phyloP scores from a whole-genome alignment of 2,888 invertebrate genomes.

The Agrilus biguttatus region DNA sequence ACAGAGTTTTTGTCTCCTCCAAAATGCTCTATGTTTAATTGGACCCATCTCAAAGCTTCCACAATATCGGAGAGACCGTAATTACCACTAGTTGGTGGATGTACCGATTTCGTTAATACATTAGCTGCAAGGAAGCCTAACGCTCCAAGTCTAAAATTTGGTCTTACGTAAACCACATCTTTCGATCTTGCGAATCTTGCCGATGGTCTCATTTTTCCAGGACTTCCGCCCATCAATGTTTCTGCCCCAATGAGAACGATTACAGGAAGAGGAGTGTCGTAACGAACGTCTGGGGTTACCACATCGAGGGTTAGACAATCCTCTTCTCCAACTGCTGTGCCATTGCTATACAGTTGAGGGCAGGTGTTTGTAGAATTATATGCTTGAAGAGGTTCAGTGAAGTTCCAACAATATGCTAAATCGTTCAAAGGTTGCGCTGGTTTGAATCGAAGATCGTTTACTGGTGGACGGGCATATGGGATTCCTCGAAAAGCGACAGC shows the following conservation, averaged over 20 bases:
- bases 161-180: slow-evolving; percentile 73
- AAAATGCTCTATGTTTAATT: slow-evolving; percentile 68
- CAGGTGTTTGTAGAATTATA: slow-evolving; percentile 55
- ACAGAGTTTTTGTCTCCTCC: slow-evolving; percentile 68
- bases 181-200: slow-evolving; percentile 60
- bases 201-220: slow-evolving; percentile 58
- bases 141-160: slow-evolving; percentile 55
- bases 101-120: slow-evolving; percentile 49
- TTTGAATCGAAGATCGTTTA: slow-evolving; percentile 53
- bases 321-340: slow-evolving; percentile 54
- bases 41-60: slow-evolving; percentile 63
- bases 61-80: slow-evolving; percentile 73
- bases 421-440: slow-evolving; percentile 51
- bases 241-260: slow-evolving; percentile 72
- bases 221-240: slow-evolving; percentile 61
- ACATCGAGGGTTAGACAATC: slow-evolving; percentile 75
- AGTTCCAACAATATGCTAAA: slow-evolving; percentile 67
- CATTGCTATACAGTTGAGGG: slow-evolving; percentile 53
- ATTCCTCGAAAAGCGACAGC: slow-evolving; percentile 70
- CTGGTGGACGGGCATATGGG: slow-evolving; percentile 64
- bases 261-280: slow-evolving; percentile 65
- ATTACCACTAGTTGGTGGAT: slow-evolving; percentile 69
- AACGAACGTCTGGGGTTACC: slow-evolving; percentile 66
- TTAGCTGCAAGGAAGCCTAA: slow-evolving; percentile 67
- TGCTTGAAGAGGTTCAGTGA: slow-evolving; percentile 41